Conservation (phyloP, 2,888 invertebrate genomes). For the Drosophila pullipes region DNA sequence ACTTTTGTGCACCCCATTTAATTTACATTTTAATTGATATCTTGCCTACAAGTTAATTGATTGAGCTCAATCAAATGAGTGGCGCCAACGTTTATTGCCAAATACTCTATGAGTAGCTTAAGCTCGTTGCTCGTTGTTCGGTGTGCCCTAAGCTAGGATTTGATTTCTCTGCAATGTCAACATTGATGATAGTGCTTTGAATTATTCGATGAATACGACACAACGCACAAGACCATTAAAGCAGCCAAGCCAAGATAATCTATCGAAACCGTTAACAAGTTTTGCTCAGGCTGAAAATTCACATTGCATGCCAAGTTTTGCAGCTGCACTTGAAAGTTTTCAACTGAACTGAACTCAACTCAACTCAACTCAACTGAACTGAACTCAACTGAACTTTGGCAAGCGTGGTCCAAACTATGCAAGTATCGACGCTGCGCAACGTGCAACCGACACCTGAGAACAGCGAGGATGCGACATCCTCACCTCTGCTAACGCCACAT, state of each 20-base stretch:
- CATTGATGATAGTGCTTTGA: conserved; percentile 46
- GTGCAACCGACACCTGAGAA: conserved; percentile 53
- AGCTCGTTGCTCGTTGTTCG: not conserved
- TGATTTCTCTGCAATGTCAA: conserved; percentile 46
- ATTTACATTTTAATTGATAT: conserved; percentile 2
- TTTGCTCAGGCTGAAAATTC: conserved; percentile 32
- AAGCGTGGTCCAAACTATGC: conserved; percentile 43
- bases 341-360: conserved; percentile 56
- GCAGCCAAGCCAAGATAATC: conserved; percentile 45
- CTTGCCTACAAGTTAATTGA: conserved; percentile 1
- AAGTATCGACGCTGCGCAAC: conserved; percentile 1
- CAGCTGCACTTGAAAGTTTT: conserved; percentile 77
- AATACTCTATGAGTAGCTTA: conserved; percentile 39
- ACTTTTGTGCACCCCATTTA: not conserved
- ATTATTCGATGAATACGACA: conserved; percentile 11
- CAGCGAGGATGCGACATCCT: not conserved
- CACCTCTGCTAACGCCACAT: not conserved
- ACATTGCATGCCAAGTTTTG: conserved; percentile 55
- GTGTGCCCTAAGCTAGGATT: conserved; percentile 32
- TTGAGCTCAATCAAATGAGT: conserved; percentile 33
- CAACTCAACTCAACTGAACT: conserved; percentile 45
- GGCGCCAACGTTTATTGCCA: conserved; percentile 40
- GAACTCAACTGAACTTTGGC: conserved; percentile 60
- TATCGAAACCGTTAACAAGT: conserved; percentile 48
- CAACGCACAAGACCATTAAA: conserved; percentile 16